Conservation (phyloP, 53 echinoderm and acorn worm genomes). For the Antedon mediterranea region DNA sequence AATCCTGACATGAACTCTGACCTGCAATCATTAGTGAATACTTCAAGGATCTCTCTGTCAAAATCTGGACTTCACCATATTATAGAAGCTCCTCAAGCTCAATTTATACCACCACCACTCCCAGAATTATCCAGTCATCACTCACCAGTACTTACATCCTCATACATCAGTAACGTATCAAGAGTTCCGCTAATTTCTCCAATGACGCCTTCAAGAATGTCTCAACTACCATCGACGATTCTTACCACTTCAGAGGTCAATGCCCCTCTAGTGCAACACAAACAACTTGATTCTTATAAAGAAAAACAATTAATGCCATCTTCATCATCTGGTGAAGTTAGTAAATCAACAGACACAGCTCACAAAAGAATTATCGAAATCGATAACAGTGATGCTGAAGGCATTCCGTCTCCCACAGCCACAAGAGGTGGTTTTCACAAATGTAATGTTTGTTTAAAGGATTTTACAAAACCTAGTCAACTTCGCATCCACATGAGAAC, state of each 20-base stretch:
- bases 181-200: constrained; percentile 68
- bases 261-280: neutral
- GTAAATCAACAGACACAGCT: neutral
- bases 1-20: neutral
- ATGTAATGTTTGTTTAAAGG: constrained; percentile 66
- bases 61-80: neutral
- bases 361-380: neutral
- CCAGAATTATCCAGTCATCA: neutral
- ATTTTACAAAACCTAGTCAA: constrained; percentile 90
- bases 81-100: neutral
- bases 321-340: neutral
- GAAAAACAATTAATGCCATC: neutral
- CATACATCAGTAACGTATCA: neutral
- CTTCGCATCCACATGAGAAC: constrained; percentile 83
- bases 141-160: neutral
- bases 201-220: constrained; percentile 82
- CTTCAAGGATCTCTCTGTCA: neutral
- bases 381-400: constrained; percentile 35
- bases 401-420: constrained; percentile 29
- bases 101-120: neutral
- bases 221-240: constrained; percentile 84
- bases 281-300: neutral
- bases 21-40: neutral
- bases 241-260: constrained; percentile 10
- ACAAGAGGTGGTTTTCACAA: constrained; percentile 53